phyloP scores from a whole-genome alignment of 2,113 vertebrate species.

The Mola mola region DNA sequence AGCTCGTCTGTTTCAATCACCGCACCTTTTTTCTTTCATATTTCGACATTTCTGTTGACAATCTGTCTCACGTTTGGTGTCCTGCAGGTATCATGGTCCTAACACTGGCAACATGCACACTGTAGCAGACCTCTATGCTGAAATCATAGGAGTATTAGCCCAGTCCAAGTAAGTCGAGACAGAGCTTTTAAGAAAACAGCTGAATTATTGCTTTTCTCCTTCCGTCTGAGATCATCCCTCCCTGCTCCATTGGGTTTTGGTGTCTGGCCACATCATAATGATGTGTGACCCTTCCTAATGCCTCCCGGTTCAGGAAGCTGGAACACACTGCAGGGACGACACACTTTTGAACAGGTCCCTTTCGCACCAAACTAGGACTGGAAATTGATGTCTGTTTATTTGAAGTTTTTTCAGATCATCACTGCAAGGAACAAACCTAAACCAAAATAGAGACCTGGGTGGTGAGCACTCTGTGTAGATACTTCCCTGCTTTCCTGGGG shows the following conservation, averaged over 20 bases:
- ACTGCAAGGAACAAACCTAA: slow-evolving; percentile 41
- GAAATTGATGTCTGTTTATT: slow-evolving; percentile 74
- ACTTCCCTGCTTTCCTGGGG: no score
- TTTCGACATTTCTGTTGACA: neutral
- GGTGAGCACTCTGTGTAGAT: slow-evolving; percentile 36
- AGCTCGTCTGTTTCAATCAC: neutral
- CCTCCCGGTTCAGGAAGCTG: slow-evolving; percentile 39
- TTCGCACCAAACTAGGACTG: slow-evolving; percentile 78
- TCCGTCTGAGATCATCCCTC: neutral
- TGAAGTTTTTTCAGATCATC: slow-evolving; percentile 67
- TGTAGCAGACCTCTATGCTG: slow-evolving; percentile 96
- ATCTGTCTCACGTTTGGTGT: slow-evolving; percentile 11
- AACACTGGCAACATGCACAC: slow-evolving; percentile 99
- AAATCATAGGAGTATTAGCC: slow-evolving; percentile 95
- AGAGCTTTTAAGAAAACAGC: neutral
- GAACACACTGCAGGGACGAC: slow-evolving; percentile 28
- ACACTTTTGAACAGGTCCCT: slow-evolving; percentile 54
- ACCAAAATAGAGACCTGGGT: slow-evolving; percentile 63
- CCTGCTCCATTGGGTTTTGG: slow-evolving; percentile 19
- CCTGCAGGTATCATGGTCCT: slow-evolving; percentile 92
- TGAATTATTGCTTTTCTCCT: neutral
- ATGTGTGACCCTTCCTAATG: slow-evolving; percentile 14
- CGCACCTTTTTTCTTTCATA: neutral
- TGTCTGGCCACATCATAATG: slow-evolving; percentile 16
- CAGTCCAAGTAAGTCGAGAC: slow-evolving; percentile 91